These are phyloP conservation scores for Zosterops hypoxanthus DNA, from an alignment of 2,113 vertebrate species.

Conservation along the genomic window DNA sequence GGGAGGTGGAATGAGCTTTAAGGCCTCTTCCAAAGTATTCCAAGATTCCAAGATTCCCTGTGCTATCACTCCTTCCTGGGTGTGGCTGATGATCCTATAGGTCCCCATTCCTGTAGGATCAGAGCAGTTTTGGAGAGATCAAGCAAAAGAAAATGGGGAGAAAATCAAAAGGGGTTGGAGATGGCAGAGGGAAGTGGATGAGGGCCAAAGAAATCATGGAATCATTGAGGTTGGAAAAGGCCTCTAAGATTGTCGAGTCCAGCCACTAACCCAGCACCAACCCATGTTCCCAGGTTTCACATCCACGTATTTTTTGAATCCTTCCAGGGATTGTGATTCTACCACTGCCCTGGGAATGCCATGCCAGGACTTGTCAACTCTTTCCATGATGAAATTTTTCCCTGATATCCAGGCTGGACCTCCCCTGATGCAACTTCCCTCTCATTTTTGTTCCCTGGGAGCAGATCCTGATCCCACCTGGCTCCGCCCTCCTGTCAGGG, in stretches of 20 bases:
- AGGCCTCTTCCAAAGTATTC: neutral
- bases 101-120: neutral
- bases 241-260: rapidly evolving
- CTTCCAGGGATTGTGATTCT: neutral
- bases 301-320: neutral
- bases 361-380: neutral
- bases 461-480: neutral
- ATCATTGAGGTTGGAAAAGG: neutral
- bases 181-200: neutral
- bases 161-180: neutral
- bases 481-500: neutral
- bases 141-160: neutral
- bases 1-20: neutral
- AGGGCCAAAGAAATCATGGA: neutral
- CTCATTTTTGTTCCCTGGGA: neutral
- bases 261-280: neutral
- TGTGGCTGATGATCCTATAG: neutral
- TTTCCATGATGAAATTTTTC: neutral
- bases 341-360: neutral
- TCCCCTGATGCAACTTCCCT: neutral
- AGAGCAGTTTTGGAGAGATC: neutral
- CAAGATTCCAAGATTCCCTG: neutral
- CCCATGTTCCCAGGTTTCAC: neutral
- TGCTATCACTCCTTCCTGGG: neutral
- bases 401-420: neutral